phyloP scores from a whole-genome alignment of 1,140 invertebrate genomes.

The Drosophila melanica region DNA sequence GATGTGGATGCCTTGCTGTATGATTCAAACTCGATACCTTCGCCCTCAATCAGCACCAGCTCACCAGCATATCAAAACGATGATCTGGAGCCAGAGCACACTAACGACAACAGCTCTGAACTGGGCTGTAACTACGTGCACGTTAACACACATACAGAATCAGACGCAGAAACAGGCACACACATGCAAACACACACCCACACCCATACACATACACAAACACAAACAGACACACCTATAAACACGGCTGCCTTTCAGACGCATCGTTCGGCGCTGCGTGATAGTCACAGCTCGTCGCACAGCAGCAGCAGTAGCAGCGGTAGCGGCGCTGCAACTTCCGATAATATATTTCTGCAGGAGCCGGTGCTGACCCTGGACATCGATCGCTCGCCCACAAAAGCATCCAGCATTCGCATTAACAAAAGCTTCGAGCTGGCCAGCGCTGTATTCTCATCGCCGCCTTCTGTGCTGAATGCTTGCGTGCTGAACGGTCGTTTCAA shows the following conservation, averaged over 20 bases:
- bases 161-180: constrained; percentile 5
- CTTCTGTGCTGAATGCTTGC: constrained; percentile 61
- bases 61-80: constrained; percentile 59
- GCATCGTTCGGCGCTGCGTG: constrained; percentile 69
- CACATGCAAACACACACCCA: background rate
- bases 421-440: constrained; percentile 72
- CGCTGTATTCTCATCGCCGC: constrained; percentile 75
- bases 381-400: constrained; percentile 81
- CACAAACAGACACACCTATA: constrained; percentile 13
- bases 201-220: background rate
- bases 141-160: constrained; percentile 1
- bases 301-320: constrained; percentile 72
- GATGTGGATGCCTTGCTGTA: constrained; percentile 52
- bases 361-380: constrained; percentile 80
- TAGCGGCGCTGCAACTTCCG: constrained; percentile 60
- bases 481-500: constrained; percentile 78
- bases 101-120: constrained; percentile 31
- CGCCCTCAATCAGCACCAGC: constrained; percentile 45
- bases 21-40: constrained; percentile 52
- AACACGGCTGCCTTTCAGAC: constrained; percentile 55
- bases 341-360: constrained; percentile 82
- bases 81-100: constrained; percentile 37
- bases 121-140: constrained; percentile 11
- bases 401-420: constrained; percentile 81
- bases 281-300: constrained; percentile 68